Evolutionary conservation across 2,113 vertebrate species (phyloP).

Genomic region (Bostrychus sinensis): DNA sequence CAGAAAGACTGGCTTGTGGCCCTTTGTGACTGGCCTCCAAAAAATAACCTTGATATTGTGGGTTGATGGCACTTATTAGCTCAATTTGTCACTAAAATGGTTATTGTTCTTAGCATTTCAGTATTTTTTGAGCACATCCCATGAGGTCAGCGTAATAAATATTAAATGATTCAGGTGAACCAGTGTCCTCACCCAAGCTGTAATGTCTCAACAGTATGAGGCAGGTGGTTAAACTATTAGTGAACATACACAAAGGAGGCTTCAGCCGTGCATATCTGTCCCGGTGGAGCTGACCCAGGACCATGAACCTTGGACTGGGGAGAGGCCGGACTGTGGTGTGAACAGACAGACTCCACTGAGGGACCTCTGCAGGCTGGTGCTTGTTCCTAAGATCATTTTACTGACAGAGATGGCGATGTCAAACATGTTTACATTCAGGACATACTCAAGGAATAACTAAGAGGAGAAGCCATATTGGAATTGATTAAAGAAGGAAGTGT

Average conservation of each 20-base stretch:
- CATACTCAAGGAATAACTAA: too few relatives aligned
- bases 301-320: conserved; percentile 18
- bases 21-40: too few relatives aligned
- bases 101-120: too few relatives aligned
- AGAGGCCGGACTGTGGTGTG: conserved; percentile 37
- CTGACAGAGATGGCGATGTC: conserved; percentile 41
- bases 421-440: conserved; percentile 48
- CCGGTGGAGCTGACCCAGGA: conserved; percentile 26
- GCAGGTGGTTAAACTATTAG: conserved; percentile 50
- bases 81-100: too few relatives aligned
- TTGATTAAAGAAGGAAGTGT: not conserved
- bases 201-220: not conserved
- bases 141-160: not conserved
- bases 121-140: too few relatives aligned
- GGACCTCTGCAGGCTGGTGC: conserved; percentile 18
- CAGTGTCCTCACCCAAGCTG: not conserved
- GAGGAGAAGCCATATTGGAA: too few relatives aligned
- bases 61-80: too few relatives aligned
- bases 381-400: conserved; percentile 47
- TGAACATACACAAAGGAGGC: conserved; percentile 10
- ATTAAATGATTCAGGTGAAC: not conserved
- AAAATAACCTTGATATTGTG: too few relatives aligned
- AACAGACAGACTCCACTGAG: conserved; percentile 31
- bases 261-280: conserved; percentile 15
- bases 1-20: too few relatives aligned